Conservation (phyloP, 2,113 vertebrate genomes). For the Spermophilus dauricus region DNA sequence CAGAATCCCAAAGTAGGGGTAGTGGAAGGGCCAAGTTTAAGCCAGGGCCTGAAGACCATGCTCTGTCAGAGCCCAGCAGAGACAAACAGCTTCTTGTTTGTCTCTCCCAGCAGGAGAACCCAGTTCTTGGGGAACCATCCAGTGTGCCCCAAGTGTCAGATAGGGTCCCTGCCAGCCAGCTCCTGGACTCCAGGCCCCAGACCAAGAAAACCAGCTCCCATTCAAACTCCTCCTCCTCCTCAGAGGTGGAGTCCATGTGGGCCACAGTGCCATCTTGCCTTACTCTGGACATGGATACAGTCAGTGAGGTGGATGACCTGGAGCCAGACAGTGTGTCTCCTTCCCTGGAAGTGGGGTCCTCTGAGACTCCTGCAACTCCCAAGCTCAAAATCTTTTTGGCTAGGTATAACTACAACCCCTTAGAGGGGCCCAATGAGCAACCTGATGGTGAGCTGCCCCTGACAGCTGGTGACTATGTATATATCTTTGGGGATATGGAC, state of each 20-base stretch:
- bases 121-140: background rate
- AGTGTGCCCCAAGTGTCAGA: background rate
- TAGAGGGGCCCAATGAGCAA: constrained; percentile 91
- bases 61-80: background rate
- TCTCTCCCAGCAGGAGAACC: background rate
- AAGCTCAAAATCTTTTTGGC: constrained; percentile 93
- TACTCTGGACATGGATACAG: constrained; percentile 90
- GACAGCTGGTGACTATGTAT: constrained; percentile 91
- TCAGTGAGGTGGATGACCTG: constrained; percentile 91
- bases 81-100: background rate
- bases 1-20: constrained; percentile 91
- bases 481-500: constrained; percentile 91
- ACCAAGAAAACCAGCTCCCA: constrained; percentile 55
- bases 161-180: background rate
- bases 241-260: constrained; percentile 86
- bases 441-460: constrained; percentile 91
- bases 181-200: constrained; percentile 29
- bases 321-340: constrained; percentile 88
- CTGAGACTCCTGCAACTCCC: constrained; percentile 65
- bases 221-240: constrained; percentile 80
- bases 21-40: constrained; percentile 88
- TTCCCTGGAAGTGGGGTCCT: constrained; percentile 83
- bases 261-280: constrained; percentile 90
- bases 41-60: background rate
- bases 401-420: constrained; percentile 91